Conservation (phyloP, 2,888 invertebrate species). For the Ernsta delagoae region DNA sequence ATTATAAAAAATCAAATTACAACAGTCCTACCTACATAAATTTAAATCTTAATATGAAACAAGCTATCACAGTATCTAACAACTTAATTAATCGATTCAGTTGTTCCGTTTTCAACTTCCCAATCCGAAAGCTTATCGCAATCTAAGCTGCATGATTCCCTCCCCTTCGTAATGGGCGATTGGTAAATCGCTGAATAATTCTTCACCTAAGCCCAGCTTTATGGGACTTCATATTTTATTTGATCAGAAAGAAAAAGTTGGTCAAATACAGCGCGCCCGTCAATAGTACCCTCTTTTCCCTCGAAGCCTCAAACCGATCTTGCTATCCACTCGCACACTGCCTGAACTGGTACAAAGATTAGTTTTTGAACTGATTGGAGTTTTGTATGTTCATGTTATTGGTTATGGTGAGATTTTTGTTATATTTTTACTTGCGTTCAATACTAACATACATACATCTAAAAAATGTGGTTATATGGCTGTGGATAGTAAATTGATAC, state of each 20-base stretch:
- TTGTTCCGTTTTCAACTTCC: background rate
- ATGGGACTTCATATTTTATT: conserved; percentile 68
- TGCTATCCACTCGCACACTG: conserved; percentile 51
- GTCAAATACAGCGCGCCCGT: conserved; percentile 64
- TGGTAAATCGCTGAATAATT: conserved; percentile 49
- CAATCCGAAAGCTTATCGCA: background rate
- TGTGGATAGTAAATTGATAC: too few species aligned
- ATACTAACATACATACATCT: too few species aligned
- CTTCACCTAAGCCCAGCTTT: conserved; percentile 45
- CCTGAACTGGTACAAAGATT: background rate
- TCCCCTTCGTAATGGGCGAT: conserved; percentile 17
- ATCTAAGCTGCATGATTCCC: conserved; percentile 2
- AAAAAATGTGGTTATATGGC: too few species aligned
- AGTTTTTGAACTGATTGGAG: background rate
- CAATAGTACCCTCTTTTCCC: conserved; percentile 53
- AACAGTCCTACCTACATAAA: too few species aligned
- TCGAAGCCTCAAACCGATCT: conserved; percentile 41
- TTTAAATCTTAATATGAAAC: too few species aligned
- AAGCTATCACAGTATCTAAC: background rate
- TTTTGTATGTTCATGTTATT: background rate
- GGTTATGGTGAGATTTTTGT: background rate
- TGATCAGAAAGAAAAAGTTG: conserved; percentile 72
- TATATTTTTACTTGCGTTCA: too few species aligned
- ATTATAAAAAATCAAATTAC: too few species aligned
- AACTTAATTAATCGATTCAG: background rate